Conservation (phyloP, 2,797 vertebrate species). For the Acanthis flammea region DNA sequence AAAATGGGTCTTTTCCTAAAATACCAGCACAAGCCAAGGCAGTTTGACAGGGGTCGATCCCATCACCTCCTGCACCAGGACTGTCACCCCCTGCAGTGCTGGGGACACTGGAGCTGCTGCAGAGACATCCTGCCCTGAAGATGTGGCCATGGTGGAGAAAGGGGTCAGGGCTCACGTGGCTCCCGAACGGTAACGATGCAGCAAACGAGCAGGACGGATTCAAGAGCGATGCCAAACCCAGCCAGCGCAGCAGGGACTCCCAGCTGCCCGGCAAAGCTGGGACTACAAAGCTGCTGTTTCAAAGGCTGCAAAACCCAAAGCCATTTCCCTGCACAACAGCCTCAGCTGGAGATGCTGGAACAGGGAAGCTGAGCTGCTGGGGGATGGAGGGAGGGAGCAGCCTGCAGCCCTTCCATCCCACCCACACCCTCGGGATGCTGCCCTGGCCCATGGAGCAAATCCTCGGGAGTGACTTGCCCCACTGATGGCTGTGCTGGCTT, state of each 20-base stretch:
- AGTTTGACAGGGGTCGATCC: neutral
- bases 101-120: neutral
- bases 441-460: neutral
- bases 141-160: neutral
- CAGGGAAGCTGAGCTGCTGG: neutral
- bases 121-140: neutral
- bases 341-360: neutral
- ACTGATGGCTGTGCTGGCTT: neutral
- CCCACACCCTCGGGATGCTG: rapidly evolving
- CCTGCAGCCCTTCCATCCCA: neutral
- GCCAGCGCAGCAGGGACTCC: neutral
- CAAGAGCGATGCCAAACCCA: neutral
- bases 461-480: rapidly evolving
- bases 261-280: neutral
- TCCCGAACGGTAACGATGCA: neutral
- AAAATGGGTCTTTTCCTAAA: neutral
- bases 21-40: neutral
- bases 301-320: neutral
- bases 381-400: neutral
- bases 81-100: rapidly evolving
- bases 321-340: neutral
- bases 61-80: neutral
- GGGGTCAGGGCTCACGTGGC: slow-evolving; percentile 1
- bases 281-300: neutral
- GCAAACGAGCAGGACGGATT: neutral